Percentiles rank a stretch among this genome's conserved stretches.
Conservation (phyloP, 2,113 vertebrate genomes). For the Toxotes chatareus region DNA sequence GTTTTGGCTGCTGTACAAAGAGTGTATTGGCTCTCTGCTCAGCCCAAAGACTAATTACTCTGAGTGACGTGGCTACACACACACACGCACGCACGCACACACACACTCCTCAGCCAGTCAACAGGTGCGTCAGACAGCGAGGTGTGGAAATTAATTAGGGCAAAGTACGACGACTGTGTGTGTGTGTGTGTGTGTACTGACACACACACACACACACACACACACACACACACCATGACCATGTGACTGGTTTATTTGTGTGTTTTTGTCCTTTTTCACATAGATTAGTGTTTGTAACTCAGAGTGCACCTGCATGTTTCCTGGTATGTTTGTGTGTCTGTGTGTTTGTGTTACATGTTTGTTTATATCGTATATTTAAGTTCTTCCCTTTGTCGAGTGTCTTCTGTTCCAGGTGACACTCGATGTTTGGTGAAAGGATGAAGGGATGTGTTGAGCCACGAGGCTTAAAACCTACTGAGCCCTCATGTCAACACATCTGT, state of each 20-base stretch:
- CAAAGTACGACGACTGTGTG: constrained; percentile 66
- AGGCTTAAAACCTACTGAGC: too few relatives aligned
- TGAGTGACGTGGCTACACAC: constrained; percentile 55
- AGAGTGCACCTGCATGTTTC: background rate
- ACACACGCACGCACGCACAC: constrained; percentile 18
- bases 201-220: background rate
- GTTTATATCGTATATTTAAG: too few relatives aligned
- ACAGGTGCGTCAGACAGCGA: constrained; percentile 54
- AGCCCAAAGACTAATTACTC: constrained; percentile 74
- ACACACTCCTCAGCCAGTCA: constrained; percentile 25
- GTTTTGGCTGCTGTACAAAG: constrained; percentile 66
- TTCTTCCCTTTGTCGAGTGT: too few relatives aligned
- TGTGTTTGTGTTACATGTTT: too few relatives aligned
- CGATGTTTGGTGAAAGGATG: too few relatives aligned
- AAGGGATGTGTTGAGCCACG: too few relatives aligned
- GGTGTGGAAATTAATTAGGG: constrained; percentile 53
- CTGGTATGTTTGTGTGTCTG: background rate
- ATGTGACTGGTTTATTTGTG: too few relatives aligned
- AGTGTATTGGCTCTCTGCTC: constrained; percentile 62
- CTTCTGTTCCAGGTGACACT: too few relatives aligned
- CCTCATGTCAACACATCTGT: too few relatives aligned
- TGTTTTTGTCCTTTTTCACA: too few relatives aligned
- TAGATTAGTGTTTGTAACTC: too few relatives aligned
- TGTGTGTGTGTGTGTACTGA: background rate
- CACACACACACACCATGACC: background rate